Base-by-base conservation (phyloP, 2,113 vertebrate species). In the Dolichotis patagonum region DNA sequence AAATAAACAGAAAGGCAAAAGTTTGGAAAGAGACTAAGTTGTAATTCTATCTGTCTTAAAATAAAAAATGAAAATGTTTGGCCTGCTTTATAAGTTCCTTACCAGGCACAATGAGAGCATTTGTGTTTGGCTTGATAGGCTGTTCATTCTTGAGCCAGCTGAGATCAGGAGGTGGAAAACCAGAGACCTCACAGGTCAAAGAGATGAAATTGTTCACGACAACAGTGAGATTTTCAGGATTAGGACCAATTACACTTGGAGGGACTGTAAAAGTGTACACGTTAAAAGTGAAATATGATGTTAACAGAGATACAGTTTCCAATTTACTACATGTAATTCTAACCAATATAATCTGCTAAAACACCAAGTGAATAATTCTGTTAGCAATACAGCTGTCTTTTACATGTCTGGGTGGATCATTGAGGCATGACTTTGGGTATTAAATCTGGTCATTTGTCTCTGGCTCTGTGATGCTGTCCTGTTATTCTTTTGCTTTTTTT, bases 181-280 rank as follows among this genome's bases (percentile, higher is more conserved):
- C 99, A 5, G 97, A 99, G 62, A 99, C 99, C 92, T 99, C 99
- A 97, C 99, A 99, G 62, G 98, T 99, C 97, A 99, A 97, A 83
- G 99, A 99, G 94, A 99, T 98, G 97, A 99, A 99, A 98, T 99
- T 99, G 98, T 99, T 99, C 97, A 99, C 98, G 94, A 99, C 99
- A 71, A 99, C 99, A 0, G 99, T 99, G 95, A 99, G 97, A 90
- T 99, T 99, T 97, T 99, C 99, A 63, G 98, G 98, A 97, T 98
- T 98, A 63, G 90, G 94, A 77, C 99, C 99, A 88, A 99, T 95
- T 73, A 99, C 96, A 81, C 97, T 98, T 24, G 99, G 99, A 98
- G 99, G 99, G 97, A 99, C 99, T 99, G 97, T 6, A 71, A 96
- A 86, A 96, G 96, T 54, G 98, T 94, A 49, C 3, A 96, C 5